Evolutionary conservation across 2,888 invertebrate genomes (phyloP), one percentile per base, ranked within the genome.

Genomic region (Ferrisia virgata): DNA sequence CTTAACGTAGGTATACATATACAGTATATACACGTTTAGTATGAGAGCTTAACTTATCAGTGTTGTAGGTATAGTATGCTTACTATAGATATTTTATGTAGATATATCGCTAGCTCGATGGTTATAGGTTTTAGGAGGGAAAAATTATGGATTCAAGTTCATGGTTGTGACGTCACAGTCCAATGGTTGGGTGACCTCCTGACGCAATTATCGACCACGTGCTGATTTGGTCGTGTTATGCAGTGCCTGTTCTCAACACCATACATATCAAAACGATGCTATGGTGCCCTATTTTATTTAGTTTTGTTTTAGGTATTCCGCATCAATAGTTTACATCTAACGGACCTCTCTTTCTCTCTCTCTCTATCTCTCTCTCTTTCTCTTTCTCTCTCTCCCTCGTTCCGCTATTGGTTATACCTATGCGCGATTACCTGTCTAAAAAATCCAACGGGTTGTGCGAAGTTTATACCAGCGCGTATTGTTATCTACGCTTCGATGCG

Each of bases 181-280:
- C 69, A 31, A 83, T 72, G 83, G 83, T 83, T 83, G 72, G 83
- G 83, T 83, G 83, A 83, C 83, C 83, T 76, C 72, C 76, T 83
- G 83, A 83, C 83, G 83, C 69, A 83, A 83, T 83, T 83, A 83
- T 69, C 64, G 69, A 83, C 72, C 83, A 83, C 83, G 83, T 83
- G 83, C 83, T 83, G 72, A 83, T 83, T 83, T 83, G 31, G 43
- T 83, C 72, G 72, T 64, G 47, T 31, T 40, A 80, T 40, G 28
- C 80, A 40, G 80, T 76, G 43, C 76, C 76, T 33, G 47, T 31
- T 43, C 82, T 28, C 40, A 40, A 40, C 64, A 13, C 69, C n/a
- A n/a, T n/a, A 39, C 82, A 72, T 28, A 22, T 69, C 25, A 28
- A 9, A 28, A 22, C 39, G 36, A 8, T 28, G 33, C 53, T 11